Evolutionary conservation across 1,140 invertebrate species (phyloP), one percentile per base, ranked within the genome.

Genomic region (Lordiphosa clarofinis): DNA sequence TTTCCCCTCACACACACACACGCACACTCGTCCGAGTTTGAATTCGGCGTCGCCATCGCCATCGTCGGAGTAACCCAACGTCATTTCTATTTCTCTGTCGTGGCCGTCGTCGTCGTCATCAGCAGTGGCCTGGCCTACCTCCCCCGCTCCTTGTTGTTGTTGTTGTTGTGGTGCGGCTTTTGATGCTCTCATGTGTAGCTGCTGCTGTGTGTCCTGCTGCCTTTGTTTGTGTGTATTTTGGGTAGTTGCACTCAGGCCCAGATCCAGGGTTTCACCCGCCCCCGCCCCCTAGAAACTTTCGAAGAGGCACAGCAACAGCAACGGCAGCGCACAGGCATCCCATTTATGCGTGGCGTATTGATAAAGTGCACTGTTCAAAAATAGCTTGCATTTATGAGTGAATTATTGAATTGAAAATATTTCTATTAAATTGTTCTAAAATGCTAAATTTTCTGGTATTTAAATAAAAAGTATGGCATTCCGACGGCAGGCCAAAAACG

Each of bases 21-120:
- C 76, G 78, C 76, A 81, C 59, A 81, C 76, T 76, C 76, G 70
- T 82, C 46, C 59, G 63, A 73, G 69, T 61, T 74, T 82, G 70
- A 81, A 84, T 81, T 82, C 48, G 63, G 63, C 67, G 57, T 66
- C 50, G 52, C 37, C 54, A 42, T 33, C 42, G 38, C 47, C 33
- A 13, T 35, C 24, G 42, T 15, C 36, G 64, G 39, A 40, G 39
- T 36, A 50, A 55, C 38, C 39, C 53, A 69, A 55, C 66, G 66
- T 69, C 65, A 69, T 69, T 69, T 69, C 65, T 68, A 68, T 68
- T 68, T 68, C 64, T 68, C 64, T 68, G 64, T 68, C 64, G 64
- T 68, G 64, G 19, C 39, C 33, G 21, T 39, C 36, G 65, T 64
- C 65, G 59, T 50, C 64, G 65, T 68, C 62, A 55, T 68, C 66